Conservation (phyloP, 2,888 invertebrate genomes). For the Lasiommata megera region DNA sequence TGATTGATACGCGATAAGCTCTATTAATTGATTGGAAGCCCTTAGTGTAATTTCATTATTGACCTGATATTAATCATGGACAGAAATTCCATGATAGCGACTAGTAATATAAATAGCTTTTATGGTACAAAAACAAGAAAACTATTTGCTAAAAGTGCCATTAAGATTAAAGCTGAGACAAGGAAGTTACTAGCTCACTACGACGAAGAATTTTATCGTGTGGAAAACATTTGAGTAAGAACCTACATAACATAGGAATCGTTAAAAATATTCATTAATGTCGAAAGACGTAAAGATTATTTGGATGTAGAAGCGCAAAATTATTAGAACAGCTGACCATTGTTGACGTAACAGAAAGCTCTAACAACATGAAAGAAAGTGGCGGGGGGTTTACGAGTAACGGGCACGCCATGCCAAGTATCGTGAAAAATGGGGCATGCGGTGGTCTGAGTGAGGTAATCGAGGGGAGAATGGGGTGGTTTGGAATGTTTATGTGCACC, state of each 20-base stretch:
- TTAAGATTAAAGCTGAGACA: background rate
- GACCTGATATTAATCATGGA: slow-evolving; percentile 4
- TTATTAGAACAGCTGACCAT: slow-evolving; percentile 57
- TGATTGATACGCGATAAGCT: slow-evolving; percentile 58
- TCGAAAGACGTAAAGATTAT: slow-evolving; percentile 11
- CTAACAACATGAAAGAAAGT: slow-evolving; percentile 55
- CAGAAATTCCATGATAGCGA: background rate
- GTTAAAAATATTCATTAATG: slow-evolving; percentile 4
- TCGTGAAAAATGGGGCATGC: slow-evolving; percentile 65
- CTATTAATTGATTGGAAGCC: slow-evolving; percentile 33
- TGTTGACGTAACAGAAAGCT: slow-evolving; percentile 61
- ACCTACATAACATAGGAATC: slow-evolving; percentile 8
- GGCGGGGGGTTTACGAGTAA: slow-evolving; percentile 40
- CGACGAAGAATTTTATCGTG: background rate
- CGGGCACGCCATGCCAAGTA: slow-evolving; percentile 53
- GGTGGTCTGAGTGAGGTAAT: slow-evolving; percentile 36
- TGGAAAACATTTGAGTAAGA: background rate
- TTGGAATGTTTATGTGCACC: slow-evolving; percentile 67
- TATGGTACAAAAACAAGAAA: background rate
- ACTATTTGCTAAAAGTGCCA: background rate
- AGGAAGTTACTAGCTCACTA: background rate
- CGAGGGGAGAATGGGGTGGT: slow-evolving; percentile 19
- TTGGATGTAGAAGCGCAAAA: slow-evolving; percentile 18
- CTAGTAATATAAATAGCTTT: too few relatives aligned
- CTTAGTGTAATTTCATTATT: slow-evolving; percentile 33